Evolutionary conservation across 2,888 invertebrate genomes (phyloP), one percentile per base, ranked within the genome.

Genomic region (Griposia aprilina): DNA sequence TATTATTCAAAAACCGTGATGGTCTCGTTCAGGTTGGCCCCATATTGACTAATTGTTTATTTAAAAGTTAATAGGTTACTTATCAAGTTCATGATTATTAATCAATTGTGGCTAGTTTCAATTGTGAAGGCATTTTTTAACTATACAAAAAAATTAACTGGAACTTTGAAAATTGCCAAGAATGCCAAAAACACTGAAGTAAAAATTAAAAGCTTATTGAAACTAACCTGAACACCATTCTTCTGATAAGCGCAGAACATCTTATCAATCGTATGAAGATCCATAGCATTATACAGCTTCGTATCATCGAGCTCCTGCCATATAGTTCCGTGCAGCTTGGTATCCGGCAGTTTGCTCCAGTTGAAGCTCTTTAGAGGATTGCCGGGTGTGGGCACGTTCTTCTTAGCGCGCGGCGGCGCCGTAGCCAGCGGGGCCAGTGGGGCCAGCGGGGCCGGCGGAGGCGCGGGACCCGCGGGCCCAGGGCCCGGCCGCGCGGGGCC

Each of bases 331-430:
- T 98, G 98, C 3, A 99, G 97, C 93, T 99, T 99, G 62, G 98
- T 97, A 89, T 99, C 99, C 0, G 99, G 99, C 81, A 99, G 97
- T 93, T 99, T 99, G 73, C 99, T 98, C 99, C 99, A 99, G 96
- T 99, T 99, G 97, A 99, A 99, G 75, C 99, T 99, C 94, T 99
- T 99, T 75, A 99, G 96, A 0, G 99, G 99, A 94, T 99, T 99
- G 10, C 98, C 98, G 0, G 99, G 99, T 89, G 98, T 98, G 20
- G 99, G 99, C 78, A 99, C 98, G 94, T 99, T 98, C 95, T 99
- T 99, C 94, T 98, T 98, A 30, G 97, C 96, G 69, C 97, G 95
- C 80, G 98, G 98, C 0, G 96, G 91, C 71, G 97, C 97, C 15
- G 97, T 96, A 0, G 97, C 97, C 36, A 94, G 94, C 0, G 97